These are phyloP conservation scores for Physocephala rufipes DNA, from an alignment of 2,888 invertebrate genomes.

Conservation along the genomic window DNA sequence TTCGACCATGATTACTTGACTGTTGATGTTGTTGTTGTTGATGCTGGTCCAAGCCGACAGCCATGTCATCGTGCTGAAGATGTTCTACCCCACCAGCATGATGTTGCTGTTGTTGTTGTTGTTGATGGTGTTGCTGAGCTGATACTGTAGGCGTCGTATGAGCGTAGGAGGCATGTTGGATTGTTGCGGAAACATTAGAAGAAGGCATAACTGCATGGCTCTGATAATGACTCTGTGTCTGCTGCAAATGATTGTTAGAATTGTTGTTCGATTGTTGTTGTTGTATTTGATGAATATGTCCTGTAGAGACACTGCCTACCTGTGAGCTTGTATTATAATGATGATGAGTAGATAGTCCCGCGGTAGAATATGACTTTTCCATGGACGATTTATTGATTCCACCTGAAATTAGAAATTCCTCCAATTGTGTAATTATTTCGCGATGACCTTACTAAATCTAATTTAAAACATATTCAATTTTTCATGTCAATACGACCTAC, in stretches of 20 bases:
- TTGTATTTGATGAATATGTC: slow-evolving; percentile 49
- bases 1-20: slow-evolving; percentile 47
- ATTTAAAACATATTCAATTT: too few species aligned
- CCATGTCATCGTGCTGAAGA: slow-evolving; percentile 46
- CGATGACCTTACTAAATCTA: too few species aligned
- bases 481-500: neutral
- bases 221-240: slow-evolving; percentile 58
- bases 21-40: slow-evolving; percentile 50
- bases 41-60: slow-evolving; percentile 42
- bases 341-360: slow-evolving; percentile 54
- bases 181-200: slow-evolving; percentile 52
- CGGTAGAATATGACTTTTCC: slow-evolving; percentile 57
- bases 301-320: slow-evolving; percentile 45
- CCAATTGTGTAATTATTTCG: neutral
- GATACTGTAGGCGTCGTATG: slow-evolving; percentile 54
- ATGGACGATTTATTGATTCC: slow-evolving; percentile 55
- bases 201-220: slow-evolving; percentile 53
- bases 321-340: slow-evolving; percentile 57
- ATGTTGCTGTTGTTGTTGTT: slow-evolving; percentile 37
- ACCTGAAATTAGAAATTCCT: slow-evolving; percentile 43
- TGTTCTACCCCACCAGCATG: slow-evolving; percentile 42
- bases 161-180: slow-evolving; percentile 58
- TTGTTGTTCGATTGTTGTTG: slow-evolving; percentile 49
- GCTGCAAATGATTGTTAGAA: slow-evolving; percentile 45
- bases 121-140: slow-evolving; percentile 51